phyloP scores from a whole-genome alignment of 2,797 vertebrate genomes.

The Triplophysa bombifrons region DNA sequence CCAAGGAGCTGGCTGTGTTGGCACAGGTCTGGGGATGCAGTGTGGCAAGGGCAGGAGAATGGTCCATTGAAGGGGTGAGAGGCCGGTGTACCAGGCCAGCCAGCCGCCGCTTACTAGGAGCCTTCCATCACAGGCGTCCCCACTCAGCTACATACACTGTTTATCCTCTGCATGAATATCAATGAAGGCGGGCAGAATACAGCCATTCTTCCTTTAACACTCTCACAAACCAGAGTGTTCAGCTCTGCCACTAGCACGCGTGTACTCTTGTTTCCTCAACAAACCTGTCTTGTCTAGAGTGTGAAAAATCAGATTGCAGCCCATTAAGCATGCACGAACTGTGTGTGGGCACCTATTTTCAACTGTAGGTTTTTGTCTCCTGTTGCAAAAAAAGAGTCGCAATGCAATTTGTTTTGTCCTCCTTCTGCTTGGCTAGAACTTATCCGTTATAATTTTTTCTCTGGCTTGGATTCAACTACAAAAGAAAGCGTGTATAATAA shows the following conservation, averaged over 20 bases:
- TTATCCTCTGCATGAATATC: constrained; percentile 78
- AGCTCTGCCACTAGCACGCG: constrained; percentile 70
- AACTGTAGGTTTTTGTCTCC: constrained; percentile 50
- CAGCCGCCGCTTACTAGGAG: constrained; percentile 75
- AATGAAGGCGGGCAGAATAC: constrained; percentile 75
- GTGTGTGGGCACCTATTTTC: constrained; percentile 36
- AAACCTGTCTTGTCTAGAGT: constrained; percentile 75
- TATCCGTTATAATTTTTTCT: constrained; percentile 71
- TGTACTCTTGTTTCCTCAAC: constrained; percentile 70
- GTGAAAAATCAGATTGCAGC: constrained; percentile 73
- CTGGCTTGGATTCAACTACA: constrained; percentile 69
- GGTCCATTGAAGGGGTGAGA: constrained; percentile 69
- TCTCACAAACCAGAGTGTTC: constrained; percentile 69
- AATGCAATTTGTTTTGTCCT: constrained; percentile 68
- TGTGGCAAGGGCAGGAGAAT: constrained; percentile 71
- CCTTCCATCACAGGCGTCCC: constrained; percentile 78
- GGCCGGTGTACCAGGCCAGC: constrained; percentile 64
- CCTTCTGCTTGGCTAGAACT: constrained; percentile 72
- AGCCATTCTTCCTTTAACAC: constrained; percentile 66
- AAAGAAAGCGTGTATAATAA: constrained; percentile 79
- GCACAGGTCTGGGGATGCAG: constrained; percentile 65
- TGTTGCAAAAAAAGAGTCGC: constrained; percentile 71
- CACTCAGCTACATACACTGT: constrained; percentile 78
- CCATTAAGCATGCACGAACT: constrained; percentile 63
- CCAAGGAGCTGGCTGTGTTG: constrained; percentile 69